phyloP scores from a whole-genome alignment of 2,113 vertebrate genomes.

The Glaucomys volans region DNA sequence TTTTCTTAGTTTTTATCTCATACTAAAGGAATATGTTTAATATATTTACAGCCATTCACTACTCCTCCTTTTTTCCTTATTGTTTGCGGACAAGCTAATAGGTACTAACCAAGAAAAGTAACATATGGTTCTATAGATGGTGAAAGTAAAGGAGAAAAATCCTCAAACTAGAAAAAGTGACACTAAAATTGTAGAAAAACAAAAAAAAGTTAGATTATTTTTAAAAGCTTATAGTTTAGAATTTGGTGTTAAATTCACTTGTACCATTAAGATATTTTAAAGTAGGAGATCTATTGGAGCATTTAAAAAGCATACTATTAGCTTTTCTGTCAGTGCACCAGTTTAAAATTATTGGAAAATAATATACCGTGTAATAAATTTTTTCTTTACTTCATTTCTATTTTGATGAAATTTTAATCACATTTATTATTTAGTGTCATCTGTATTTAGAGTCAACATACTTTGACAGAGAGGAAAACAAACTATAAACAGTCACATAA shows the following conservation, averaged over 20 bases:
- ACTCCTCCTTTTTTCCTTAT: not conserved
- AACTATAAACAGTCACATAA: constrained; percentile 19
- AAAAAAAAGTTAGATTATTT: constrained; percentile 24
- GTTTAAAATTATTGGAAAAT: constrained; percentile 42
- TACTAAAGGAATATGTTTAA: not conserved
- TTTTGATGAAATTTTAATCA: constrained; percentile 46
- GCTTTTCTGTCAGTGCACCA: constrained; percentile 40
- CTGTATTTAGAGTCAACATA: constrained; percentile 31
- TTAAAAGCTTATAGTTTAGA: constrained; percentile 36
- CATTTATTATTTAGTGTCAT: constrained; percentile 29
- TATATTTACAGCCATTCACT: constrained; percentile 22
- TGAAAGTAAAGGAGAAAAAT: constrained; percentile 43
- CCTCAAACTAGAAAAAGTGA: constrained; percentile 20
- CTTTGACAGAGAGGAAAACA: constrained; percentile 46
- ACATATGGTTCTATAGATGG: not conserved
- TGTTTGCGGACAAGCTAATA: not conserved
- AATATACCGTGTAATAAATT: constrained; percentile 27
- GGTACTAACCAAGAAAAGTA: constrained; percentile 12
- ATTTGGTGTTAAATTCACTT: constrained; percentile 31
- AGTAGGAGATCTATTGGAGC: not conserved
- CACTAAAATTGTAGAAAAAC: not conserved
- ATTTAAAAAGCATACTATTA: constrained; percentile 51
- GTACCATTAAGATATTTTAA: constrained; percentile 29
- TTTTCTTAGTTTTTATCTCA: not conserved
- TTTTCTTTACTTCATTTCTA: constrained; percentile 50